A percentile compares a stretch with the other conserved stretches of the same genome.
These are phyloP conservation scores for Gopherus evgoodei DNA, from an alignment of 2,113 vertebrate genomes.

Conservation along the genomic window DNA sequence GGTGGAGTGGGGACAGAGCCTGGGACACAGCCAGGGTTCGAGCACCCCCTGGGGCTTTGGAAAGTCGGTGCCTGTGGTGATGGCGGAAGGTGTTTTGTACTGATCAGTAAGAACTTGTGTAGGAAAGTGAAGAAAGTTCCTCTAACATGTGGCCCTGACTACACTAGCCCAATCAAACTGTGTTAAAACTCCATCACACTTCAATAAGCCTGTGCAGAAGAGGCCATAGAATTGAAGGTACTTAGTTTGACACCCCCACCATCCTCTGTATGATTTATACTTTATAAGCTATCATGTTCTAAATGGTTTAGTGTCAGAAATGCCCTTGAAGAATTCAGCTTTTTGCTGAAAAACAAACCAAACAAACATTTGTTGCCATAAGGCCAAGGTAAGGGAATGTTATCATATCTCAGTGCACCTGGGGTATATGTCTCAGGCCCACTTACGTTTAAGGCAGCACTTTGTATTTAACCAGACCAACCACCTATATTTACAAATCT, in stretches of 20 bases:
- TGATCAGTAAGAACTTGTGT: background rate
- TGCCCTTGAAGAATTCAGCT: slow-evolving; percentile 5
- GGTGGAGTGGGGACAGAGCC: too few species aligned
- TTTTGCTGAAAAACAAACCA: slow-evolving; percentile 4
- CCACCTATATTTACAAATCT: background rate
- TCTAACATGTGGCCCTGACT: background rate
- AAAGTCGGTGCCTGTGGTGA: too few species aligned
- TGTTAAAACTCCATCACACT: background rate
- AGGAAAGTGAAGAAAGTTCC: background rate
- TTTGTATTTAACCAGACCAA: background rate
- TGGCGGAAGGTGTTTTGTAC: background rate
- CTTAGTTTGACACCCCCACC: background rate
- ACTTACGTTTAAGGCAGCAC: background rate
- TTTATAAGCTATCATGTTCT: background rate
- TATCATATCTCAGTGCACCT: background rate
- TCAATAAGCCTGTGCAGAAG: background rate
- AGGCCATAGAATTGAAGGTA: background rate
- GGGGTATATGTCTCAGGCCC: background rate
- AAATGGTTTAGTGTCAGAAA: background rate
- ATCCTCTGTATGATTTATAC: background rate
- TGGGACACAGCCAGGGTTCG: too few species aligned
- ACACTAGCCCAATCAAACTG: background rate
- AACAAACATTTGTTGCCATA: background rate
- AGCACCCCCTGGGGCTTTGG: too few species aligned
- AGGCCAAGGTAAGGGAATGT: background rate